phyloP scores from a whole-genome alignment of 2,113 vertebrate species.

The Todiramphus saurophagus region DNA sequence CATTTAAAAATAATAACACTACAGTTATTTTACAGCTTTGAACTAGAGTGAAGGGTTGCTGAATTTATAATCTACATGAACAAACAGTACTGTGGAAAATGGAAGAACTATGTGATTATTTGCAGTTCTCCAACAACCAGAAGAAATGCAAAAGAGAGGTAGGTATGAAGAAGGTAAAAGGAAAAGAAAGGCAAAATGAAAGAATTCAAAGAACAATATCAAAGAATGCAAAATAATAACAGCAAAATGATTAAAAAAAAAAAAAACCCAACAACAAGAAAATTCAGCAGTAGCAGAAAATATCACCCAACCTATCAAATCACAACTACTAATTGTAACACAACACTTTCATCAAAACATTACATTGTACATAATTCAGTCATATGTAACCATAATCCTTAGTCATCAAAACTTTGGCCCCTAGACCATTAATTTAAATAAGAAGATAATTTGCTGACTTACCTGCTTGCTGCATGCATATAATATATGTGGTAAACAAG shows the following conservation, averaged over 20 bases:
- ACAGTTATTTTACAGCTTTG: background rate
- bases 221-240: background rate
- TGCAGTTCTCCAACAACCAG: background rate
- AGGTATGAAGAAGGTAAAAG: background rate
- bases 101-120: background rate
- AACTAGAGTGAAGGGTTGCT: background rate
- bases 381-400: background rate
- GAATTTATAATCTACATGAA: background rate
- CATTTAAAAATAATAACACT: background rate
- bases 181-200: background rate
- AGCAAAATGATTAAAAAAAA: background rate
- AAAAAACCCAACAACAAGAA: background rate
- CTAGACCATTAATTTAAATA: background rate
- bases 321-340: background rate
- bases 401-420: background rate
- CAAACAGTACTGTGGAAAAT: background rate
- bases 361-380: background rate
- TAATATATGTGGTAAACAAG: slow-evolving; percentile 66
- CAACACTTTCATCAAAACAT: background rate
- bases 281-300: background rate
- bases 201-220: background rate
- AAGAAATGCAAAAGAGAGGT: slow-evolving; percentile 3
- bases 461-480: slow-evolving; percentile 77
- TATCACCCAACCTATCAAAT: background rate
- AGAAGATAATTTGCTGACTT: slow-evolving; percentile 42